Evolutionary conservation across 1,140 invertebrate species (phyloP), one percentile per base, ranked within the genome.

Genomic region (Drosophila subobscura): DNA sequence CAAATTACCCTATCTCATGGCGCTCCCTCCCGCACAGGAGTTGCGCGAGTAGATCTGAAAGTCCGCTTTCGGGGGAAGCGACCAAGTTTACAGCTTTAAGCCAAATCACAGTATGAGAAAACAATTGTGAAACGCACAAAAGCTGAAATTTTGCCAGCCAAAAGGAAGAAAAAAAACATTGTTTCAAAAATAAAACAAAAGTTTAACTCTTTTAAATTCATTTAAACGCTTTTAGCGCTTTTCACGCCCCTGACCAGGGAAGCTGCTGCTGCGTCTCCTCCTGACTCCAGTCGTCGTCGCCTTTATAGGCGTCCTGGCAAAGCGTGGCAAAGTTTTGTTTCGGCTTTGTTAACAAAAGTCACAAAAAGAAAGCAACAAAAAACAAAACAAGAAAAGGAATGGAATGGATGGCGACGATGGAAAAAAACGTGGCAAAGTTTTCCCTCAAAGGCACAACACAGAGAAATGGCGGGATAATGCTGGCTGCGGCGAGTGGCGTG

Each of bases 181-280:
- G 42, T 61, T 53, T 53, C 16, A 25, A 42, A 59, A 75, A 37
- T 37, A 37, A 76, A 79, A 80, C 47, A 65, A 83, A 83, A 83
- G 68, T 81, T 83, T 60, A 51, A 71, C 79, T 73, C 68, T 70
- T 83, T 83, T 83, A 83, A 81, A 83, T 81, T 81, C 78, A 83
- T 83, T 83, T 81, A 83, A 77, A 81, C 79, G 79, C 79, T 83
- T 81, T 83, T 81, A 83, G 64, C 78, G 70, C 73, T 83, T 83
- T 81, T 83, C 74, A 83, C 79, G 79, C 79, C 78, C 56, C 54
- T 44, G 33, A 29, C 49, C 75, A 80, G 60, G 20, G 46, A 29
- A 42, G 23, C 27, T 29, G 52, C 33, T n/a, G 14, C 22, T 25
- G 57, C 55, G 60, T 72, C 59, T 66, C 55, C 60, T 57, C 55